phyloP scores from a whole-genome alignment of 2,888 invertebrate species.

The Zygogramma bicolorata region DNA sequence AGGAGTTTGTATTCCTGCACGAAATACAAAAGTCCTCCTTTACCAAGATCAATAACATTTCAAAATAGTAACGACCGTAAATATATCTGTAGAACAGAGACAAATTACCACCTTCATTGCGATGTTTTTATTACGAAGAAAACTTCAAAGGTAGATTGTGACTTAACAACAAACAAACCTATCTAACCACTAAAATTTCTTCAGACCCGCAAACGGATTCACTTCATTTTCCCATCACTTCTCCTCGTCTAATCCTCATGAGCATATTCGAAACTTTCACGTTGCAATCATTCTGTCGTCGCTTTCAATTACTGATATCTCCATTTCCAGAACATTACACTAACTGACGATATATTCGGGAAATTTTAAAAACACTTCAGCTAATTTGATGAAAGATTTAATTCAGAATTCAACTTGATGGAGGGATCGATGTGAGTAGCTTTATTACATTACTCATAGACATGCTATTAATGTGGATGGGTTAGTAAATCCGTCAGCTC shows the following conservation, averaged over 20 bases:
- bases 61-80: no score
- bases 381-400: background rate
- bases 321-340: background rate
- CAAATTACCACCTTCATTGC: no score
- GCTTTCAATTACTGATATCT: background rate
- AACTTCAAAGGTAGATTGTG: no score
- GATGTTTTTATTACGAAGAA: no score
- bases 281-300: background rate
- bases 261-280: background rate
- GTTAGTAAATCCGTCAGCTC: conserved; percentile 6
- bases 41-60: no score
- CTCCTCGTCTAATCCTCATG: background rate
- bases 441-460: background rate
- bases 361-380: background rate
- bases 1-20: no score
- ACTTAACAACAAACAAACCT: background rate
- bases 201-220: background rate
- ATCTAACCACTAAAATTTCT: background rate
- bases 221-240: background rate
- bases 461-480: conserved; percentile 1
- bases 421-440: background rate
- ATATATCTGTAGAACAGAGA: no score
- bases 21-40: no score
- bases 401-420: background rate
- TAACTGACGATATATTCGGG: background rate